These are phyloP conservation scores for Brachionichthys hirsutus DNA, from an alignment of 2,113 vertebrate genomes.

Conservation along the genomic window DNA sequence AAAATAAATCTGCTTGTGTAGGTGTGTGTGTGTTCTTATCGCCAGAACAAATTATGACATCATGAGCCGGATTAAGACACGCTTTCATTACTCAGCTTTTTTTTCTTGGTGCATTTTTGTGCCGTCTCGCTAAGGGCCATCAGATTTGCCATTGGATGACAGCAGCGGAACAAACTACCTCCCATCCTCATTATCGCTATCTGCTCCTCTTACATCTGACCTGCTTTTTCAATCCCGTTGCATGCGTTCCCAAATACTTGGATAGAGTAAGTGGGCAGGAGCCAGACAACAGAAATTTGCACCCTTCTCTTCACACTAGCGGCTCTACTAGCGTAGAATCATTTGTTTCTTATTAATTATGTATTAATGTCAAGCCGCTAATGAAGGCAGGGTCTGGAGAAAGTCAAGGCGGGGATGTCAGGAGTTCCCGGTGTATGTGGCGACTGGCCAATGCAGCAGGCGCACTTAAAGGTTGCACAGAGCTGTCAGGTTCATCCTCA, in stretches of 20 bases:
- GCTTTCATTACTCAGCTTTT: constrained; percentile 41
- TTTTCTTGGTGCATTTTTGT: not conserved
- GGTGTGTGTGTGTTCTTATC: constrained; percentile 37
- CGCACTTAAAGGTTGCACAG: constrained; percentile 50
- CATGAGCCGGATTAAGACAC: constrained; percentile 46
- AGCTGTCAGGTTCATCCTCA: constrained; percentile 26
- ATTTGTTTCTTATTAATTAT: constrained; percentile 73
- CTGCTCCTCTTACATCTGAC: not conserved
- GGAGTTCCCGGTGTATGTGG: constrained; percentile 17
- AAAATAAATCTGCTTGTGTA: constrained; percentile 17
- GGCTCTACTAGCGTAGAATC: constrained; percentile 58
- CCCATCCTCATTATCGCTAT: constrained; percentile 6
- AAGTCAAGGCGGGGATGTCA: constrained; percentile 17
- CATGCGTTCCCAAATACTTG: constrained; percentile 7
- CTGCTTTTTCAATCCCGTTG: constrained; percentile 16
- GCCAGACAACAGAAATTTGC: constrained; percentile 12
- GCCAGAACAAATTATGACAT: constrained; percentile 53
- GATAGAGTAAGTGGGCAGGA: not conserved
- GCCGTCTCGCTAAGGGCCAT: constrained; percentile 8
- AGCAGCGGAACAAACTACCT: not conserved
- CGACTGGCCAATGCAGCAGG: too few species aligned
- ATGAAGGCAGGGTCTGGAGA: constrained; percentile 58
- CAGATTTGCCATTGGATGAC: constrained; percentile 7
- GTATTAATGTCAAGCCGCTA: constrained; percentile 63
- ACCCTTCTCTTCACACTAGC: constrained; percentile 20